A percentile compares a stretch with the other conserved stretches of the same genome.
These are phyloP conservation scores for Orycteropus afer DNA, from an alignment of 2,113 vertebrate species.

Conservation along the genomic window DNA sequence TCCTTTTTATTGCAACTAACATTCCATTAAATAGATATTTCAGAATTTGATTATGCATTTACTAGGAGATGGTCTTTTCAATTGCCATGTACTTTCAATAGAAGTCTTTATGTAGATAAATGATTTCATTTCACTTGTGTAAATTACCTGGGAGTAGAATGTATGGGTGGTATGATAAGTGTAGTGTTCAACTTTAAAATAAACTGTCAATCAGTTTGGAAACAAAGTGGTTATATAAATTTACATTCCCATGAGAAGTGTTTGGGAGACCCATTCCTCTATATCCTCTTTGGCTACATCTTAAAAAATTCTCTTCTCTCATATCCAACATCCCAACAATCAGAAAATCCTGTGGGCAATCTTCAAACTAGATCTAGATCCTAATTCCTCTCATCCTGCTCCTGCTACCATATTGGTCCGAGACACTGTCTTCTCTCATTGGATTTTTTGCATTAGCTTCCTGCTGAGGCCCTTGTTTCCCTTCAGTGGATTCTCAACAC, in stretches of 20 bases:
- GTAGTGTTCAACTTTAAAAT: neutral
- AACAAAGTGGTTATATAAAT: neutral
- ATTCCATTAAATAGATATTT: neutral
- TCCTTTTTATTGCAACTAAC: neutral
- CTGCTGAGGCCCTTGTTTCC: neutral
- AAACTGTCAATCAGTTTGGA: neutral
- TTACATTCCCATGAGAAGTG: neutral
- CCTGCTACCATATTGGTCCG: neutral
- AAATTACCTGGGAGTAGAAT: neutral
- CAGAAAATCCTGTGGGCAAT: neutral
- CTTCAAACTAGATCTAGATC: neutral
- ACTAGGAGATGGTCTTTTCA: neutral
- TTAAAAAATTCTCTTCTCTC: neutral
- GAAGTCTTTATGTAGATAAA: neutral
- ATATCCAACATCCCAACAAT: neutral
- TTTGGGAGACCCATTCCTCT: neutral
- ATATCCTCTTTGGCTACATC: neutral
- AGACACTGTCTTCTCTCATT: neutral
- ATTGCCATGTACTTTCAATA: too few species aligned
- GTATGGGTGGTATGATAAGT: neutral
- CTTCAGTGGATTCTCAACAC: neutral
- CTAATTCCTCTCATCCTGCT: neutral
- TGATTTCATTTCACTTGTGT: constrained; percentile 18
- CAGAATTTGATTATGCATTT: neutral
- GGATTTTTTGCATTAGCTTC: neutral